Conservation (phyloP, 2,113 vertebrate species). For the Sebastes schlegelii region DNA sequence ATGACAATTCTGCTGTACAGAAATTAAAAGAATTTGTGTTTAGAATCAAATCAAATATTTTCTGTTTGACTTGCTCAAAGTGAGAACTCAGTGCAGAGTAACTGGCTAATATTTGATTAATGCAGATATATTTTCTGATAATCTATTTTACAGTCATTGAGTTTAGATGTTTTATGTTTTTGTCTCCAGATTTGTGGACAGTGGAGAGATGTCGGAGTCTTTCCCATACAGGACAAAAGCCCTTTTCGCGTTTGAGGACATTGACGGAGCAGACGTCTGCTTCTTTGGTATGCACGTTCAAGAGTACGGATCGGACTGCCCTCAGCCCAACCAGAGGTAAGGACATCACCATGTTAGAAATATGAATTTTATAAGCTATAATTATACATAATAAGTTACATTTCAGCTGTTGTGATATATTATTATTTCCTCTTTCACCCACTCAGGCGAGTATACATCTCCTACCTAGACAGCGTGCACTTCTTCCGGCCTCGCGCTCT, state of each 20-base stretch:
- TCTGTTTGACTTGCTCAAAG: not conserved
- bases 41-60: not conserved
- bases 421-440: not conserved
- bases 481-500: constrained; percentile 95
- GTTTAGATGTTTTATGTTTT: not conserved
- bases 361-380: no score
- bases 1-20: not conserved
- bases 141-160: not conserved
- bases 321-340: constrained; percentile 97
- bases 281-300: constrained; percentile 99
- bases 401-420: not conserved
- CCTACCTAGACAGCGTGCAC: constrained; percentile 98
- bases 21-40: not conserved
- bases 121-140: not conserved
- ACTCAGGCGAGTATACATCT: constrained; percentile 96
- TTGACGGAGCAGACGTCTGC: constrained; percentile 96
- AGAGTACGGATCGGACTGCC: constrained; percentile 97
- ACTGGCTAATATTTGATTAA: not conserved
- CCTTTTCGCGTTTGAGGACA: constrained; percentile 98
- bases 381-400: not conserved
- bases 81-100: not conserved
- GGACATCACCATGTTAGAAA: not conserved
- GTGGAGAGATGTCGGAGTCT: constrained; percentile 97
- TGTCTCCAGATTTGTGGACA: constrained; percentile 94
- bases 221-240: constrained; percentile 99